Base-by-base conservation (phyloP, 1,140 invertebrate genomes). In the Calephelis virginiensis region DNA sequence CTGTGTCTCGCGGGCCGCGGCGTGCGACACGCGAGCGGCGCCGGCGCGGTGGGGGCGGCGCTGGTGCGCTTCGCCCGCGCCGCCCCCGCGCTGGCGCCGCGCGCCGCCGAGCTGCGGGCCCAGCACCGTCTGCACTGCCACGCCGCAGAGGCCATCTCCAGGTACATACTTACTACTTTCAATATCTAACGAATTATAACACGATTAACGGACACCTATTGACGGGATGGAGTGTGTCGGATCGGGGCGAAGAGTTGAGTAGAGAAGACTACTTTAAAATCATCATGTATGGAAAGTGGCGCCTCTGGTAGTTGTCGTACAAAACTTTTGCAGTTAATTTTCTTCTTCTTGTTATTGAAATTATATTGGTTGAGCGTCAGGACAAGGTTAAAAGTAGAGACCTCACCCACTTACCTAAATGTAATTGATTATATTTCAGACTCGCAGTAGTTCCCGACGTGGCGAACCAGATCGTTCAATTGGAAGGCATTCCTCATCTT, bases 61-160 rank as follows among this genome's bases (percentile, higher is more conserved):
- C 90, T 98, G 3, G 91, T 98, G 59, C 94, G 94, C 76, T 97
- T 97, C 79, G 87, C 97, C 11, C 93, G 96, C 70, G 92, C 94
- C 72, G 81, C 93, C 61, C 94, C 94, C n/a, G 91, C 92, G 13
- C 91, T 87, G 6, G 81, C 92, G 56, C 77, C 83, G 75, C 74
- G 92, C 80, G 60, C 82, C 78, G 66, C 92, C 40, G 89, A 94
- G 37, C 91, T 94, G 47, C 94, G 96, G 1, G 95, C 95, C 40
- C 94, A 96, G 9, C 94, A 95, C 53, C 74, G 94, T 0, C 90
- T 98, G n/a, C 95, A 97, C 72, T 95, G 95, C 74, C 98, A 98
- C 77, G 94, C 96, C 0, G 95, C 96, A 1, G 96, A 97, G 56
- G 97, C 97, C 14, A 91, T 98, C 10, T 96, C 96, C 0, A 93